These are phyloP conservation scores for Protomyctophum bolini DNA, from an alignment of 2,113 vertebrate species.

Conservation along the genomic window DNA sequence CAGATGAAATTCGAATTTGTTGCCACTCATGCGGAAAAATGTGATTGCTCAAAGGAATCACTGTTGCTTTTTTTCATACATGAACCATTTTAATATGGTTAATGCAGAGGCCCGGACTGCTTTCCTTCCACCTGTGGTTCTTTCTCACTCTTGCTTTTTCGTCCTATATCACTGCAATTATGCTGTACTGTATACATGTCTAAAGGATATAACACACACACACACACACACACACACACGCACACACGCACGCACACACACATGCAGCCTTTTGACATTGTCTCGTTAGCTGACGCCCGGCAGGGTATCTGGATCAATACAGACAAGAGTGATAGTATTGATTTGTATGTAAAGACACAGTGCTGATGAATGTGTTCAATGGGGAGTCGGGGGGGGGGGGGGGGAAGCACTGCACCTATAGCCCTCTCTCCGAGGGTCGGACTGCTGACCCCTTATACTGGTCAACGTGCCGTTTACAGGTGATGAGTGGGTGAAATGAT, in stretches of 20 bases:
- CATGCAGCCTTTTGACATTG: neutral
- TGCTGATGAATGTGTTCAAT: neutral
- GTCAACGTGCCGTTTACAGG: too few species aligned
- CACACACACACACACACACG: neutral
- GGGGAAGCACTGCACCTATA: neutral
- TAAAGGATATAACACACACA: neutral
- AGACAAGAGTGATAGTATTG: neutral
- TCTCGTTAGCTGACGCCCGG: neutral
- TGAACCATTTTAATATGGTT: too few species aligned
- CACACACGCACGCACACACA: neutral
- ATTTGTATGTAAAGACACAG: slow-evolving; percentile 26
- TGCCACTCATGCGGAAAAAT: neutral
- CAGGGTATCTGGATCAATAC: slow-evolving; percentile 8
- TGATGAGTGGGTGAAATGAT: too few species aligned
- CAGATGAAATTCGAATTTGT: neutral
- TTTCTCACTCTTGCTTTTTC: too few species aligned
- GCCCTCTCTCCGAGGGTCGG: neutral
- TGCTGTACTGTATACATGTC: too few species aligned
- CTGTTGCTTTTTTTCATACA: neutral
- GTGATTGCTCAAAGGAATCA: neutral
- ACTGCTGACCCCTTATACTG: too few species aligned
- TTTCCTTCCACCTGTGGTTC: too few species aligned
- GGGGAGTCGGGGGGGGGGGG: neutral
- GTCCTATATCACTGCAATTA: too few species aligned
- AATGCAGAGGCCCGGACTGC: too few species aligned